Base-by-base conservation (phyloP, 2,888 invertebrate species). In the Syrista parreyssii region DNA sequence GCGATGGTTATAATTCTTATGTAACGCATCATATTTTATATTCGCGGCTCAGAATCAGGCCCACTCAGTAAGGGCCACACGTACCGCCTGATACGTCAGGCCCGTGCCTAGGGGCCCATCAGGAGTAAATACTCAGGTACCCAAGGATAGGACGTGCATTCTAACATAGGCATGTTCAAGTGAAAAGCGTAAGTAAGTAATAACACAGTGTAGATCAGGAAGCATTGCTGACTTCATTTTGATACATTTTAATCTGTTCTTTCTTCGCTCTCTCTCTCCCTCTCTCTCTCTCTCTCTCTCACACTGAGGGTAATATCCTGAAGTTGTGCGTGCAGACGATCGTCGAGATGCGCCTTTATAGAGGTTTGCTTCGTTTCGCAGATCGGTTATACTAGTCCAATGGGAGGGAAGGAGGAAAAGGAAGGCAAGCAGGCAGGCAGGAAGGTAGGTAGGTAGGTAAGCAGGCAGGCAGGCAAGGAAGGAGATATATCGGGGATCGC, bases 1-100 rank as follows among this genome's bases (percentile, higher is more conserved):
- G 80, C 82, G 83, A 40, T 40, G 40, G 40, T 40, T 40, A 40
- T 40, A 40, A 76, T 73, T 83, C 80, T 80, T 79, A 81, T 83
- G 85, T 87, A 88, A 88, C 87, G 82, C 84, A 82, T 79, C 79
- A 84, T 88, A 87, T 88, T 88, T 88, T 88, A 88, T 87, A 88
- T 86, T 86, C 87, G 86, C 88, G 84, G 85, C 85, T 87, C 85
- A 75, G 81, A 79, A 82, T 40, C 40, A 40, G 40, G 40, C 40
- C 40, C 87, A 82, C 81, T 84, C 84, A 84, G 87, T 87, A 85
- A 87, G 86, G 85, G 86, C 88, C 85, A 80, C 85, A 83, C 69
- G 69, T 87, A 85, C 84, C 83, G 87, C 86, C 79, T 85, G 69
- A 69, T 69, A 69, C 69, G 85, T 85, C 84, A 83, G 40, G 15